Evolutionary conservation across 2,888 invertebrate genomes (phyloP).

Genomic region (Cepaea hortensis): DNA sequence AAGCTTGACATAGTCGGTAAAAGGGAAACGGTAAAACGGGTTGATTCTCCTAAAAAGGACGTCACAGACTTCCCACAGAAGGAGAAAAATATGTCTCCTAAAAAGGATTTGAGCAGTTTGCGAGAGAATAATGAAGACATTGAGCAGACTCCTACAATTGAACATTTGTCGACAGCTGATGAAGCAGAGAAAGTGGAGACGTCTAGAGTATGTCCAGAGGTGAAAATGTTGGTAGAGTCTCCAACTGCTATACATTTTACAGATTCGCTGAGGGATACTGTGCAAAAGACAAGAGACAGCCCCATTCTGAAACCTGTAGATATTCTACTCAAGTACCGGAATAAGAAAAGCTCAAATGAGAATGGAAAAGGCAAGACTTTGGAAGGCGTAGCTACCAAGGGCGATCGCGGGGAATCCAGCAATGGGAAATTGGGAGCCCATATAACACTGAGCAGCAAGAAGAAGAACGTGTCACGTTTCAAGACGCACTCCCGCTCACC

Average conservation of each 20-base stretch:
- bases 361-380: not conserved
- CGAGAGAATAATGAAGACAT: not conserved
- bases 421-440: not conserved
- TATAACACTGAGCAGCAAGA: not conserved
- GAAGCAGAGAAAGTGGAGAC: too few species aligned
- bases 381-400: not conserved
- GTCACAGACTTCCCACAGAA: not conserved
- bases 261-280: too few species aligned
- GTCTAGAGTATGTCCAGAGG: too few species aligned
- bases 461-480: not conserved
- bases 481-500: constrained; percentile 17
- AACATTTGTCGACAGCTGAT: too few species aligned
- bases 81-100: not conserved
- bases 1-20: too few species aligned
- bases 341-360: not conserved
- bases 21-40: too few species aligned
- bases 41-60: not conserved
- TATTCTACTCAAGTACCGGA: not conserved
- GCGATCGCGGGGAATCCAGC: not conserved
- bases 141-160: too few species aligned
- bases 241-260: too few species aligned
- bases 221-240: too few species aligned
- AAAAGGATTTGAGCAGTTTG: not conserved
- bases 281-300: not conserved
- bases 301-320: not conserved